phyloP scores from a whole-genome alignment of 2,797 vertebrate species.

The Sternotherus odoratus region DNA sequence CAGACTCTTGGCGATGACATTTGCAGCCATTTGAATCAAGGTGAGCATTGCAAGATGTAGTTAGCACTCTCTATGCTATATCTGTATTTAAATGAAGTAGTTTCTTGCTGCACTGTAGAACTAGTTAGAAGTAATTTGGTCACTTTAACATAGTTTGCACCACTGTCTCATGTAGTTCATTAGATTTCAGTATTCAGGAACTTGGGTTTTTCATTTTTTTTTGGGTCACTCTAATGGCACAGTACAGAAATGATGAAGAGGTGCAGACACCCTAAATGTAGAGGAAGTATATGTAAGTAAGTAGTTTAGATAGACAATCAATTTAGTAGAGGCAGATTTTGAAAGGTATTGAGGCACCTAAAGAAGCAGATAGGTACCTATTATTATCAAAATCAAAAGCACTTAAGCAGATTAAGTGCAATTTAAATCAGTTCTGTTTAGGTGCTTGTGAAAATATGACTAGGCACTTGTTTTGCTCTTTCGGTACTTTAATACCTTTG shows the following conservation, averaged over 20 bases:
- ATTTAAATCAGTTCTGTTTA: neutral
- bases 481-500: neutral
- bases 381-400: neutral
- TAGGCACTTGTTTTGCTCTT: neutral
- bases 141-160: neutral
- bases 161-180: rapidly evolving
- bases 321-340: neutral
- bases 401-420: neutral
- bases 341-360: neutral
- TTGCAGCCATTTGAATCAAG: conserved; percentile 40
- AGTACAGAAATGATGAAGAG: neutral
- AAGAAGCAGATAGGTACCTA: neutral
- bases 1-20: rapidly evolving
- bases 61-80: neutral
- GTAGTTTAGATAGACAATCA: rapidly evolving
- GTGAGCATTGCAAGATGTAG: neutral
- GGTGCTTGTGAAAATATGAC: neutral
- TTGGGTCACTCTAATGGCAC: neutral
- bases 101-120: rapidly evolving
- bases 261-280: neutral
- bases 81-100: neutral
- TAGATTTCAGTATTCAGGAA: neutral
- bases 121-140: neutral
- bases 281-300: neutral
- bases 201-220: neutral